A percentile compares a stretch with the other conserved stretches of the same genome.
phyloP scores from a whole-genome alignment of 1,140 invertebrate species.

The Lutraria rhynchaena region DNA sequence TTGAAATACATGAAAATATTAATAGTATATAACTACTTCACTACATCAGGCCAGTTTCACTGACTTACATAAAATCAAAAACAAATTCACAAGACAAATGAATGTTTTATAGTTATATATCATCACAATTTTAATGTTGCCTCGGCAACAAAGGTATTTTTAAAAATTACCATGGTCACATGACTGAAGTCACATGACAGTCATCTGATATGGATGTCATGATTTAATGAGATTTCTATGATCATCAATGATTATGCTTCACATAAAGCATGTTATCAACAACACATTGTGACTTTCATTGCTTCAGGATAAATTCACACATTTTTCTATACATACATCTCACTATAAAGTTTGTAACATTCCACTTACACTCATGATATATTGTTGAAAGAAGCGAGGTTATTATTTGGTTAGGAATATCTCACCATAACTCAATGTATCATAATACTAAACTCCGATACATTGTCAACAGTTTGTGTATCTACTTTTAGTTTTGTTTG shows the following conservation, averaged over 20 bases:
- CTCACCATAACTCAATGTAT: no score
- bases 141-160: constrained; percentile 30
- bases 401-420: no score
- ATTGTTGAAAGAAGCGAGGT: no score
- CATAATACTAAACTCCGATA: no score
- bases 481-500: no score
- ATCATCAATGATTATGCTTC: constrained; percentile 36
- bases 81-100: constrained; percentile 9
- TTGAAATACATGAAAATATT: background rate
- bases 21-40: background rate
- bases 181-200: constrained; percentile 14
- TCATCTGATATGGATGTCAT: constrained; percentile 35
- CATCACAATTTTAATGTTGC: constrained; percentile 46
- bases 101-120: constrained; percentile 9
- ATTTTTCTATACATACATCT: no score
- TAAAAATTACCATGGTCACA: constrained; percentile 25
- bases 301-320: no score
- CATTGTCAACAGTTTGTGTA: no score
- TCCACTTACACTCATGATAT: no score
- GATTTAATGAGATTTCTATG: constrained; percentile 46
- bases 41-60: constrained; percentile 15
- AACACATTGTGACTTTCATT: no score
- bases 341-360: no score
- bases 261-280: no score
- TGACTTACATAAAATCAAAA: constrained; percentile 10